Evolutionary conservation across 2,888 invertebrate species (phyloP), one percentile per base, ranked within the genome.

Genomic region (Drosophila tripunctata): DNA sequence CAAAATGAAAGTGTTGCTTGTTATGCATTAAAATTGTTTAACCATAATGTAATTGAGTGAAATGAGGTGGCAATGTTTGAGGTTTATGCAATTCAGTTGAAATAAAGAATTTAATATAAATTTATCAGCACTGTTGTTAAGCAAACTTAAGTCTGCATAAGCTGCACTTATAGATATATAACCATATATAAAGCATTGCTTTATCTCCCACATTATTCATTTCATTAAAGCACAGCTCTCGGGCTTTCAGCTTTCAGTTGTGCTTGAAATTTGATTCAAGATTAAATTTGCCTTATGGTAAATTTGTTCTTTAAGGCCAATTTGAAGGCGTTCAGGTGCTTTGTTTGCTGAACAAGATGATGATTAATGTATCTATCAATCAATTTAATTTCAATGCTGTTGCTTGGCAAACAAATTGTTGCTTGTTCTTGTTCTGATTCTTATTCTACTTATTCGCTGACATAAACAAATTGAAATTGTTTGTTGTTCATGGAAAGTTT

Each of bases 281-380:
- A 40, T 41, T 19, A 21, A 44, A 66, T 67, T 57, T 33, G 12
- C 36, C 12, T 31, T 44, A 33, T 10, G 21, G 6, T 8, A 10
- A 15, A 15, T 15, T 45, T 21, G 22, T 38, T 6, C 24, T 6
- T 43, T n/a, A 24, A 8, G 22, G 3, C 12, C 33, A 27, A 22
- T 22, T 40, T 40, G 19, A 21, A 41, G 2, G 8, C 22, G 8
- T 27, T 21, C 5, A 17, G 17, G 1, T n/a, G 14, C 36, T 56
- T 47, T 47, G 40, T 38, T 31, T 21, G 21, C 17, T 22, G 10
- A 44, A 31, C 22, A 33, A 40, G 14, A 24, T 41, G 33, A 50
- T 69, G 64, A 69, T 54, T 57, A 69, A 69, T 69, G 41, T 21
- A 50, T 3, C 4, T 54, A n/a, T n/a, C n/a, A 58, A 69, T 69